These are phyloP conservation scores for Laupala kohalensis DNA, from an alignment of 1,140 invertebrate species.

Conservation along the genomic window DNA sequence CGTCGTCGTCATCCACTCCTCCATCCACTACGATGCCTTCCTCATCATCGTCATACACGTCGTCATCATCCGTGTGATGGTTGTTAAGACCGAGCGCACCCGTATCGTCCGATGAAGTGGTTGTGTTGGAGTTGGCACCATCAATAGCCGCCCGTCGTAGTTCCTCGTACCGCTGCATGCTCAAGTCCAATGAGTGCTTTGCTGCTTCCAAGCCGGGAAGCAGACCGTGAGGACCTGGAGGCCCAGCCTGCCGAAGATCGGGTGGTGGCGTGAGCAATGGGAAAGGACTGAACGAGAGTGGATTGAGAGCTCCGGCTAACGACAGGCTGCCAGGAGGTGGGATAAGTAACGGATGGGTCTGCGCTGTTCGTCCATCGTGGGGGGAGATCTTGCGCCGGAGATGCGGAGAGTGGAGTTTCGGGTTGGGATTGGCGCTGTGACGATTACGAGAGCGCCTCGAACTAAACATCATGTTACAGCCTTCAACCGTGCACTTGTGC, in stretches of 20 bases:
- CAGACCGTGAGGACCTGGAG: slow-evolving; percentile 29
- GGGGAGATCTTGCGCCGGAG: slow-evolving; percentile 81
- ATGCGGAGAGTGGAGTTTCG: slow-evolving; percentile 93
- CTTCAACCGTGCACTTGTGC: slow-evolving; percentile 97
- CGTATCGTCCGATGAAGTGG: slow-evolving; percentile 29
- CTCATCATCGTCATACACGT: slow-evolving; percentile 38
- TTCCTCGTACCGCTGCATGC: slow-evolving; percentile 32
- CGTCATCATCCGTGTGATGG: slow-evolving; percentile 19
- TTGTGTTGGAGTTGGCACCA: slow-evolving; percentile 20
- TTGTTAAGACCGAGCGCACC: slow-evolving; percentile 18
- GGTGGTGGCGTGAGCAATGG: slow-evolving; percentile 58
- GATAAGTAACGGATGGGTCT: slow-evolving; percentile 64
- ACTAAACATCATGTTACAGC: slow-evolving; percentile 99
- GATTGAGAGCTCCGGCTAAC: slow-evolving; percentile 42
- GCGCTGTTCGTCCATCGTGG: slow-evolving; percentile 77
- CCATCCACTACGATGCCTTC: slow-evolving; percentile 47
- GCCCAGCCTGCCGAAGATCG: slow-evolving; percentile 47
- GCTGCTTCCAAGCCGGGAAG: slow-evolving; percentile 24
- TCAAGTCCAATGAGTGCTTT: slow-evolving; percentile 51
- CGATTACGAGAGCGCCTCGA: slow-evolving; percentile 88
- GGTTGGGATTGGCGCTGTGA: slow-evolving; percentile 96
- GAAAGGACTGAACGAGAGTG: slow-evolving; percentile 59
- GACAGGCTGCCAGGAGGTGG: slow-evolving; percentile 49
- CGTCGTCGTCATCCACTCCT: slow-evolving; percentile 48
- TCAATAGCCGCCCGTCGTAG: slow-evolving; percentile 19